Conservation (phyloP, 2,888 invertebrate species). For the Trichacis sp. region DNA sequence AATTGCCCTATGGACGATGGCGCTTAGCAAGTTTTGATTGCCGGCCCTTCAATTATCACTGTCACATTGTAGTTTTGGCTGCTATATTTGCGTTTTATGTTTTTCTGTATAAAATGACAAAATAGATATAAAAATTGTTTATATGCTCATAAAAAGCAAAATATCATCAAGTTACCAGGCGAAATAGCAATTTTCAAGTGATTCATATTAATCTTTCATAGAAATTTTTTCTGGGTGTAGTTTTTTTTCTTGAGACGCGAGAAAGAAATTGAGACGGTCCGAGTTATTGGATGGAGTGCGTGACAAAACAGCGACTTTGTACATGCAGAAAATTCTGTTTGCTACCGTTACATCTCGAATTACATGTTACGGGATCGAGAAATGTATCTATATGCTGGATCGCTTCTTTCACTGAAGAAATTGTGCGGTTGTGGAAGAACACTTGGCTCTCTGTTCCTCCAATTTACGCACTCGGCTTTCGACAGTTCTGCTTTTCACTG, state of each 20-base stretch:
- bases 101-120: too few species aligned
- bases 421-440: constrained; percentile 14
- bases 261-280: neutral
- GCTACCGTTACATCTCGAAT: constrained; percentile 39
- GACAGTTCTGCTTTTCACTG: neutral
- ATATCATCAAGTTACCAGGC: too few species aligned
- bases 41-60: too few species aligned
- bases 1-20: too few species aligned
- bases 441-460: neutral
- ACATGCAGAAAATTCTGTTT: constrained; percentile 25
- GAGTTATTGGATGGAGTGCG: neutral
- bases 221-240: too few species aligned
- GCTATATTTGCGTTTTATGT: too few species aligned
- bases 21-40: too few species aligned
- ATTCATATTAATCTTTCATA: too few species aligned
- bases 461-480: neutral
- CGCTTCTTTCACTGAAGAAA: constrained; percentile 26
- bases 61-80: too few species aligned
- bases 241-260: neutral
- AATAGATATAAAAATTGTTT: too few species aligned
- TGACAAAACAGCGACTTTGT: constrained; percentile 4
- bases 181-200: too few species aligned
- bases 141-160: too few species aligned
- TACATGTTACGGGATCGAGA: constrained; percentile 25
- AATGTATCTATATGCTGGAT: constrained; percentile 24